Base-by-base conservation (phyloP, 2,797 vertebrate genomes). In the Cynodonichthys magdalenae region DNA sequence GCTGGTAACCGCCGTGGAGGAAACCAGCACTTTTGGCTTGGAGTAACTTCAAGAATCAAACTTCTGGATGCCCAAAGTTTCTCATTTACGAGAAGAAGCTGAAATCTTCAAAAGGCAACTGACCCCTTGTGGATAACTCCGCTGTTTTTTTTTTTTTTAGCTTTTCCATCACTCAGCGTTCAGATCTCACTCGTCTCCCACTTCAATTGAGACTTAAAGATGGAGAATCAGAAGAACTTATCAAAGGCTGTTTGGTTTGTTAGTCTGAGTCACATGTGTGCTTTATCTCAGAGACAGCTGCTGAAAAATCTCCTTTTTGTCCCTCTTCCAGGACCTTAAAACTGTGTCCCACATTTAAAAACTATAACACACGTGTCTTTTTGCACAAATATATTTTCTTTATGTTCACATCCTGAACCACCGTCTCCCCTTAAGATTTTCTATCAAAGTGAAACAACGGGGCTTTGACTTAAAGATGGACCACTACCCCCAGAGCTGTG, bases 1-100 rank as follows among this genome's bases (percentile, higher is more conserved):
- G 88, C 90, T 99, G 90, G 89, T 98, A 81, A 99, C 96, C 8
- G 97, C 97, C 14, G 97, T 99, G 3, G 97, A 99, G 90, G 97
- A 99, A 77, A 99, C 97, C 1, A 99, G 97, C 91, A 99, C 97
- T 18, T 99, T 99, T 64, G 97, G 97, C 88, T 92, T 99, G 69
- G 97, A 99, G 89, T 99, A 86, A 94, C 59, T 50, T 72, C 48
- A 19, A 10, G 34, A 34, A 39, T 60, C 50, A 72, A 36, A 7
- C 54, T 45, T 61, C 58, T 47, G 70, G 59, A 78, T 49, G 24
- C 55, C 64, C 59, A 11, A 24, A 11, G 48, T 24, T 68, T 64
- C 49, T 62, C n/a, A 34, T 55, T 53, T 27, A 11, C 36, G 44
- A 78, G 74, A 73, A 39, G 63, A 81, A 81, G 81, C 61, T 59